Evolutionary conservation across 2,888 invertebrate genomes (phyloP), one percentile per base, ranked within the genome.

Genomic region (Boloria selene): DNA sequence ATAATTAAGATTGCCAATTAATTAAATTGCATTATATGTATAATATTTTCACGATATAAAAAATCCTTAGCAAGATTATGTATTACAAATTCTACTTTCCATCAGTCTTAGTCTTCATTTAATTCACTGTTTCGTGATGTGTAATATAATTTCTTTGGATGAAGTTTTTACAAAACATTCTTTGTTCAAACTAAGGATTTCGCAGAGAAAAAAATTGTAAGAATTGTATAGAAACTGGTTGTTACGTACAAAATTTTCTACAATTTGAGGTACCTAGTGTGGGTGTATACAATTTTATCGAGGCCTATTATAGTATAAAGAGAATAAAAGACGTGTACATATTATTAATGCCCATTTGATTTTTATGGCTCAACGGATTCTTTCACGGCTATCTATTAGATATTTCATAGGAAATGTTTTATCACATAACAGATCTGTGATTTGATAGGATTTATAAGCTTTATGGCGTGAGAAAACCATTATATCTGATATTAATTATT

Each of bases 281-380:
- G 60, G 38, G 66, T 72, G 47, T 63, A 52, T 62, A 61, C 31
- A 58, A 52, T 16, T 17, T 49, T 22, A 49, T 64, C 61, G 65
- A 65, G 61, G 54, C 47, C 50, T 50, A 61, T 52, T 52, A 58
- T 54, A 38, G 7, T 38, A 61, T 60, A 56, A 49, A 42, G 50
- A 55, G 54, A 66, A 66, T 53, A 62, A 61, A 59, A 64, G 47
- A 70, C 64, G 69, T 62, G 66, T 56, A 62, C 66, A 47, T 52
- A 65, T 64, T 69, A 45, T 58, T 69, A 69, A 70, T 51, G 50
- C 55, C 54, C 44, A 64, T 49, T 52, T 45, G 52, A 67, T 63
- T 65, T 68, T 68, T 68, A 68, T 53, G 50, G 65, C 51, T 65
- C 63, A 68, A 62, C 68, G 65, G 65, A 66, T 68, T 68, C 63